Base-by-base conservation (phyloP, 2,888 invertebrate genomes). In the Coremacera marginata region DNA sequence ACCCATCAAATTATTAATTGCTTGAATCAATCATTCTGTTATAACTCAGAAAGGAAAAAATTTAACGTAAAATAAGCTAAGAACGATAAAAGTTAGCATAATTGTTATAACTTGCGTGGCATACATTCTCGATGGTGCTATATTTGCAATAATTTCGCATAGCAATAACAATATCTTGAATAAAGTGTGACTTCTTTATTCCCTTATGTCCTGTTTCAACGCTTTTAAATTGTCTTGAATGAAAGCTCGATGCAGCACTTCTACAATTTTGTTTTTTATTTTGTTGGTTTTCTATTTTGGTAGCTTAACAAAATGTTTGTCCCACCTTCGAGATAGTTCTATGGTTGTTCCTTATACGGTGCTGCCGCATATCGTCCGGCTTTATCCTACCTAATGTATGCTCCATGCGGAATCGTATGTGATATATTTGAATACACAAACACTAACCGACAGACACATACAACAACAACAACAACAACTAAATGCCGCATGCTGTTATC, bases 401-500 rank as follows among this genome's bases (percentile, higher is more conserved):
- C 49, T 72, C 27, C 60, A 62, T 72, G 72, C 37, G 60, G 62
- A 72, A 72, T 62, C 16, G 31, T 52, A 55, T 67, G 67, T 55
- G 65, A 65, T 67, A 65, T 74, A 73, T 73, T 63, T 34, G 51
- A 44, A 49, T 22, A 49, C 49, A 37, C 14, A 19, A 8, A 68
- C 19, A 63, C n/a, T 34, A 0, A 16, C 27, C 0, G 27, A 14
- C 62, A 62, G 0, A 25, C 25, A 16, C 55, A n/a, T 55, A 55
- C 1, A 16, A 27, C 3, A 34, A 63, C 9, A 37, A 31, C 14
- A 31, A 31, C 34, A 44, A 49, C 49, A 51, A 44, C 51, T 49
- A 57, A 77, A 77, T 77, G 77, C 74, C 52, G 74, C 74, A 70
- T 70, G 72, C 77, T 57, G 31, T 67, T 70, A 62, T 57, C 72